Conservation (phyloP, 2,113 vertebrate genomes). For the Ondatra zibethicus region DNA sequence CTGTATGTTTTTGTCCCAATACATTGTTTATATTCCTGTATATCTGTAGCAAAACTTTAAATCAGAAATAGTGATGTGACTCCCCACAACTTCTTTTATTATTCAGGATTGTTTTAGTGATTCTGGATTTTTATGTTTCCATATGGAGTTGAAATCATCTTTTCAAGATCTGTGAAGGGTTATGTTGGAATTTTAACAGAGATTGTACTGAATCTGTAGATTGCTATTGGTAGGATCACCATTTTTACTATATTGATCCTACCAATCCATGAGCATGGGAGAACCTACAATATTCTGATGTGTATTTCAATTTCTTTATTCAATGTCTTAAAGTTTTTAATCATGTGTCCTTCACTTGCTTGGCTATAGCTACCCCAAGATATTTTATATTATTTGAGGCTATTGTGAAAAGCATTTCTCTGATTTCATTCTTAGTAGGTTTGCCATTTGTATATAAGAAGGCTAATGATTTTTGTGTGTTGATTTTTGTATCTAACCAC, state of each 20-base stretch:
- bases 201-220: background rate
- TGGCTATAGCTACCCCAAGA: background rate
- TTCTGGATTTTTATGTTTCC: background rate
- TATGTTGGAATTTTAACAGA: background rate
- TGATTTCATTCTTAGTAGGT: too few relatives aligned
- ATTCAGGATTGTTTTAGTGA: background rate
- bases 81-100: background rate
- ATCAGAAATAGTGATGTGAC: rapidly evolving
- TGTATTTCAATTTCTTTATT: background rate
- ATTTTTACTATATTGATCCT: background rate
- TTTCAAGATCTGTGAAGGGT: background rate
- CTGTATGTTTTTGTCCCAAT: background rate
- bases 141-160: background rate
- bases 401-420: background rate
- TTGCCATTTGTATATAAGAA: background rate
- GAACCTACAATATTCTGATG: background rate
- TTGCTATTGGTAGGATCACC: background rate
- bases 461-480: background rate
- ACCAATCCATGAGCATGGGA: background rate
- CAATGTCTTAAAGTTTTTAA: background rate
- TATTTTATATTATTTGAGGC: background rate
- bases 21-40: background rate
- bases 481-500: background rate
- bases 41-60: background rate
- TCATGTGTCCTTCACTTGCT: background rate